Evolutionary conservation across 2,113 vertebrate species (phyloP).

Genomic region (Thomomys bottae): DNA sequence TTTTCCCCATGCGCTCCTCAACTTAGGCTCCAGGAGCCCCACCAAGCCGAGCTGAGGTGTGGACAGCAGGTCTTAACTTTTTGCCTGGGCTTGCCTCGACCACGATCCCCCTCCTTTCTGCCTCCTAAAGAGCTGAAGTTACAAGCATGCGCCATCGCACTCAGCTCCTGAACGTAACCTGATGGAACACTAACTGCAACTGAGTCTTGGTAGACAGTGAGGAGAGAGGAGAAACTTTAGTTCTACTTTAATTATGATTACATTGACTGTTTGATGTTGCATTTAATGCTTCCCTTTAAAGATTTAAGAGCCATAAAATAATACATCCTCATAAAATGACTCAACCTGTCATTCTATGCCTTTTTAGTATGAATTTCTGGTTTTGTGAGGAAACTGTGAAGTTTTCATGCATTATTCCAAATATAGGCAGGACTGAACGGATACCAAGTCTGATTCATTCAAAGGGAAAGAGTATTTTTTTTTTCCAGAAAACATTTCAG

Average conservation of each 20-base stretch:
- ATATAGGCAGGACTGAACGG: slow-evolving; percentile 51
- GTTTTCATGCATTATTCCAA: slow-evolving; percentile 67
- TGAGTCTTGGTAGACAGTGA: background rate
- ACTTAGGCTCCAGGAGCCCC: too few relatives aligned
- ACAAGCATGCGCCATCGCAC: too few relatives aligned
- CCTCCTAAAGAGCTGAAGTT: too few relatives aligned
- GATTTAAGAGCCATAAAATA: slow-evolving; percentile 69
- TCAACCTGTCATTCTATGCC: slow-evolving; percentile 51
- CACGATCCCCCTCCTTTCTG: too few relatives aligned
- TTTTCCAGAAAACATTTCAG: slow-evolving; percentile 59
- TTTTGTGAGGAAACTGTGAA: slow-evolving; percentile 36
- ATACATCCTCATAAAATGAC: slow-evolving; percentile 64
- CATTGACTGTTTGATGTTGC: slow-evolving; percentile 56
- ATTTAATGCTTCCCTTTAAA: slow-evolving; percentile 64
- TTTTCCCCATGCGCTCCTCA: too few relatives aligned
- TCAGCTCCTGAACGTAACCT: background rate
- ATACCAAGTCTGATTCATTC: slow-evolving; percentile 48
- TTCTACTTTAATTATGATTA: slow-evolving; percentile 58
- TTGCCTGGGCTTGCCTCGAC: too few relatives aligned
- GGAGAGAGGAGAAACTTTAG: slow-evolving; percentile 46
- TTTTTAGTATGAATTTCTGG: slow-evolving; percentile 64
- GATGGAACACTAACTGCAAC: background rate
- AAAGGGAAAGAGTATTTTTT: slow-evolving; percentile 52
- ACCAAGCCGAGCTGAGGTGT: too few relatives aligned
- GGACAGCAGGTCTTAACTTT: too few relatives aligned